Evolutionary conservation across 2,113 vertebrate species (phyloP).

Genomic region (Brienomyrus brachyistius): DNA sequence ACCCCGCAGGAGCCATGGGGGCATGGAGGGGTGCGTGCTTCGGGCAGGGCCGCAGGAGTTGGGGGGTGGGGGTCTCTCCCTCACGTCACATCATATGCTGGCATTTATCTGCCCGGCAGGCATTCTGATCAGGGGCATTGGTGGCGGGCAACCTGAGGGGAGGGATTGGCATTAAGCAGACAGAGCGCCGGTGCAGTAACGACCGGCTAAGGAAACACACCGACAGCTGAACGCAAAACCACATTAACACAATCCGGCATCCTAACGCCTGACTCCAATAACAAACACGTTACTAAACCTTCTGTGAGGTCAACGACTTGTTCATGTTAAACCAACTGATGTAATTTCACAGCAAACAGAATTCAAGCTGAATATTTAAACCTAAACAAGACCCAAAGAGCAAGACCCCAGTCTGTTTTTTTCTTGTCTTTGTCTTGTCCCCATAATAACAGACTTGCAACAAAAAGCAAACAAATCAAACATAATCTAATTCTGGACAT

Average conservation of each 20-base stretch:
- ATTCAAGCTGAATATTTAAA: background rate
- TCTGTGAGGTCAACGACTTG: background rate
- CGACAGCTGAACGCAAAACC: background rate
- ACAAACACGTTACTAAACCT: background rate
- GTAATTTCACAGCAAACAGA: background rate
- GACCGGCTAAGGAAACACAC: background rate
- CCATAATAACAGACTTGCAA: background rate
- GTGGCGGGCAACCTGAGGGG: background rate
- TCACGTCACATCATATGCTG: background rate
- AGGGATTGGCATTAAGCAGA: background rate
- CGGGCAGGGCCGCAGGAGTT: background rate
- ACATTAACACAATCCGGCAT: background rate
- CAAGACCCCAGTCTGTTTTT: background rate
- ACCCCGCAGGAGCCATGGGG: constrained; percentile 27
- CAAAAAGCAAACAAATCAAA: background rate
- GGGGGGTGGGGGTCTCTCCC: background rate
- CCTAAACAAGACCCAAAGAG: background rate
- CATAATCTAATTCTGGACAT: background rate
- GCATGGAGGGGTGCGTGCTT: background rate
- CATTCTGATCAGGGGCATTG: background rate
- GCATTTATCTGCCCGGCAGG: background rate
- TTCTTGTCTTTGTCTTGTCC: background rate
- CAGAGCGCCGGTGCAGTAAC: background rate
- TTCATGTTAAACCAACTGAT: background rate
- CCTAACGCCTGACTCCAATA: background rate